phyloP scores from a whole-genome alignment of 2,113 vertebrate genomes.

The Caretta caretta region DNA sequence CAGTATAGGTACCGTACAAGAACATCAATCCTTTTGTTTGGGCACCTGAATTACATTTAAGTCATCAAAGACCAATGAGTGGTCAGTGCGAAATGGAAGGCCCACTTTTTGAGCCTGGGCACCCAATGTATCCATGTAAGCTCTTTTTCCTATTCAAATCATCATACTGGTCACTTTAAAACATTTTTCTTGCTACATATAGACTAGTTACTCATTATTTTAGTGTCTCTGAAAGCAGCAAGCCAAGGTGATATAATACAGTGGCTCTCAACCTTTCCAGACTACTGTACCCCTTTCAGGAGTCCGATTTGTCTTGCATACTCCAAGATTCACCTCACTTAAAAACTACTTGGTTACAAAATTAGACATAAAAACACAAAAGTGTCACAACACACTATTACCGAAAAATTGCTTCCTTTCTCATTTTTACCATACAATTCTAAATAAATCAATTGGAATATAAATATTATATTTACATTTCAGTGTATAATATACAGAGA shows the following conservation, averaged over 20 bases:
- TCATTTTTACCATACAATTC: too few relatives aligned
- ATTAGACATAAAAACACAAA: too few relatives aligned
- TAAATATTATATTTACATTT: too few relatives aligned
- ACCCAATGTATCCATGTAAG: background rate
- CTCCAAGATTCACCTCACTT: too few relatives aligned
- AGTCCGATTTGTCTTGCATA: too few relatives aligned
- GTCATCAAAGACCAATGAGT: background rate
- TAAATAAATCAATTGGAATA: too few relatives aligned
- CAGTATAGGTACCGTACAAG: background rate
- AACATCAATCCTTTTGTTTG: background rate
- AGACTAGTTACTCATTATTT: background rate
- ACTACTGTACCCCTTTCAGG: too few relatives aligned
- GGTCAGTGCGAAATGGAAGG: background rate
- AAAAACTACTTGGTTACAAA: too few relatives aligned
- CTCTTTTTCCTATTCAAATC: background rate
- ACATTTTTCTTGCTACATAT: background rate
- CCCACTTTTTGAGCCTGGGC: background rate
- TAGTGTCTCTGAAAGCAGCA: background rate
- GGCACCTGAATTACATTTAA: background rate
- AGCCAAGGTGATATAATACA: background rate
- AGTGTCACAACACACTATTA: too few relatives aligned
- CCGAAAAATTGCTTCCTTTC: too few relatives aligned
- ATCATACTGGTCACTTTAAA: background rate
- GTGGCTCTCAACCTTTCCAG: too few relatives aligned
- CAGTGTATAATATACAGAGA: too few relatives aligned